These are phyloP conservation scores for Crenichthys baileyi DNA, from an alignment of 2,797 vertebrate species.

Conservation along the genomic window DNA sequence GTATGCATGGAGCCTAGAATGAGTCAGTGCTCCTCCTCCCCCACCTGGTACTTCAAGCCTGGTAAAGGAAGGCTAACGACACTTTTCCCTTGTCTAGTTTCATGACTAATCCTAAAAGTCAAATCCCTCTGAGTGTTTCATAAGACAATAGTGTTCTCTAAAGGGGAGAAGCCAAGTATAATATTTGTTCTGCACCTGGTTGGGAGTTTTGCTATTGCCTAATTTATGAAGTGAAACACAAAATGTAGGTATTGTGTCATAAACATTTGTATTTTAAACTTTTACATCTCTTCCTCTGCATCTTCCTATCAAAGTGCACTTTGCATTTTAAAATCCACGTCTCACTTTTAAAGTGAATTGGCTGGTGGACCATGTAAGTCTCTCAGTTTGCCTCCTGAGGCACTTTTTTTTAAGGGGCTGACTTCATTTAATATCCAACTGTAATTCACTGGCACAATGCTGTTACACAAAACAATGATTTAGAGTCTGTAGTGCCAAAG, in stretches of 20 bases:
- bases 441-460: constrained; percentile 4
- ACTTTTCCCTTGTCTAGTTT: neutral
- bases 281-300: neutral
- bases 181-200: neutral
- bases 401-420: no score
- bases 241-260: neutral
- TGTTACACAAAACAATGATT: constrained; percentile 25
- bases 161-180: neutral
- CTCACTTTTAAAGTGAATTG: neutral
- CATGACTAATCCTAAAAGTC: neutral
- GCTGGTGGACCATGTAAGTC: neutral
- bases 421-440: neutral
- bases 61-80: neutral
- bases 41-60: neutral
- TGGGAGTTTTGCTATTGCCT: neutral
- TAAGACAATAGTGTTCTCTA: neutral
- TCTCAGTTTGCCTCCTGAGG: neutral
- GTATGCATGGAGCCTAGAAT: neutral
- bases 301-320: neutral
- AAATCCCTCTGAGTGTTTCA: neutral
- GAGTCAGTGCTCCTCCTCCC: neutral
- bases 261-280: neutral
- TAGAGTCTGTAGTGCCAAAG: constrained; percentile 3
- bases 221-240: neutral
- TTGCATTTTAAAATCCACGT: neutral